Conservation (phyloP, 2,888 invertebrate species). For the Proisotoma minuta region DNA sequence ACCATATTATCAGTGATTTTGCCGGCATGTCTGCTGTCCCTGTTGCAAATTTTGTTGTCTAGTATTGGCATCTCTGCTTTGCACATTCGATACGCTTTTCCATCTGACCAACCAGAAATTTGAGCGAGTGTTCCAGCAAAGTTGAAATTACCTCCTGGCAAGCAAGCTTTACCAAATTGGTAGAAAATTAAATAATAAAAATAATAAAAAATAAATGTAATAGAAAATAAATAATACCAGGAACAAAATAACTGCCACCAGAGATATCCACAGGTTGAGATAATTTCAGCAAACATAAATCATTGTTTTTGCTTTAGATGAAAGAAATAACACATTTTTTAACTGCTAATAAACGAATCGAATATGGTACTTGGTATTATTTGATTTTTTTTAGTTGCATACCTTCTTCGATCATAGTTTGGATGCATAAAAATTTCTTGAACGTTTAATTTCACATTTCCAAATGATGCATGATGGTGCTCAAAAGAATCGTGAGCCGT, state of each 20-base stretch:
- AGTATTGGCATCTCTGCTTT: conserved; percentile 10
- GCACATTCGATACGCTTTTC: conserved; percentile 29
- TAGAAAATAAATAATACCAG: no score
- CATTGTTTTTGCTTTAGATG: conserved; percentile 18
- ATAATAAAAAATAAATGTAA: no score
- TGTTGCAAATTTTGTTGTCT: not conserved
- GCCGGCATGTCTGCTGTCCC: conserved; percentile 36
- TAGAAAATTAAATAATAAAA: no score
- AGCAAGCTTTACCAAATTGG: no score
- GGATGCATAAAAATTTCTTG: conserved; percentile 41
- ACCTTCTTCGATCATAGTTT: conserved; percentile 33
- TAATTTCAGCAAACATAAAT: conserved; percentile 36
- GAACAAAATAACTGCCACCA: conserved; percentile 26
- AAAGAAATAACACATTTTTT: not conserved
- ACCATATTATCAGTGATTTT: conserved; percentile 33
- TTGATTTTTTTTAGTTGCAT: no score
- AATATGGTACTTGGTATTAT: not conserved
- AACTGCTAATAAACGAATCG: not conserved
- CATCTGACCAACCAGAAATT: conserved; percentile 26
- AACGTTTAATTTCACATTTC: conserved; percentile 33
- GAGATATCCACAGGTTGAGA: conserved; percentile 29
- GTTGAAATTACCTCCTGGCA: conserved; percentile 19
- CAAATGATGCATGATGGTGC: conserved; percentile 22
- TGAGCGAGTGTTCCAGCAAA: conserved; percentile 24
- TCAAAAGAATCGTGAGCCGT: conserved; percentile 27